Evolutionary conservation across 2,888 invertebrate species (phyloP).

Genomic region (Aleiodes testaceus): DNA sequence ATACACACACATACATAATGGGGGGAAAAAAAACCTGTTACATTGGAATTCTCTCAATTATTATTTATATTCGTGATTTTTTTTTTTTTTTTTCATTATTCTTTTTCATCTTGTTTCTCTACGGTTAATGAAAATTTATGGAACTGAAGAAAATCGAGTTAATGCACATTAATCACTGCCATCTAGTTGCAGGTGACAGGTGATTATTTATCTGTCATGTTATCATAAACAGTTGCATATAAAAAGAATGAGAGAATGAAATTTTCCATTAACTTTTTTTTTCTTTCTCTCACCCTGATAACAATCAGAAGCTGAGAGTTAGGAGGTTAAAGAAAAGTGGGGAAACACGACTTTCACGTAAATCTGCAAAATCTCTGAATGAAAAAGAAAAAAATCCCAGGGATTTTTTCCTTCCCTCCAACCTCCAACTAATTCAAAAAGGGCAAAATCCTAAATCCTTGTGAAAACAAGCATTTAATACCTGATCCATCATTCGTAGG

Average conservation of each 20-base stretch:
- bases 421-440: conserved; percentile 6
- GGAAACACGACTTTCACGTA: conserved; percentile 43
- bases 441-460: conserved; percentile 62
- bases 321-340: conserved; percentile 9
- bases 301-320: conserved; percentile 51
- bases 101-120: not conserved
- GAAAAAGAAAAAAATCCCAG: conserved; percentile 18
- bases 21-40: too few relatives aligned
- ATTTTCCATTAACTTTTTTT: conserved; percentile 16
- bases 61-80: too few relatives aligned
- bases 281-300: conserved; percentile 21
- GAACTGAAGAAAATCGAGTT: conserved; percentile 11
- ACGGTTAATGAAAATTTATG: conserved; percentile 12
- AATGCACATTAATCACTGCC: conserved; percentile 24
- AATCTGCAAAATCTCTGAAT: not conserved
- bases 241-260: conserved; percentile 11
- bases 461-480: conserved; percentile 69
- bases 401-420: not conserved
- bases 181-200: conserved; percentile 16
- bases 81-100: too few relatives aligned
- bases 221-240: conserved; percentile 10
- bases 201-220: conserved; percentile 26
- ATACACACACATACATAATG: not conserved
- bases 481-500: conserved; percentile 64
- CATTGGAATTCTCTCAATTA: too few relatives aligned